Evolutionary conservation across 2,113 vertebrate genomes (phyloP).

Genomic region (Podarcis muralis): DNA sequence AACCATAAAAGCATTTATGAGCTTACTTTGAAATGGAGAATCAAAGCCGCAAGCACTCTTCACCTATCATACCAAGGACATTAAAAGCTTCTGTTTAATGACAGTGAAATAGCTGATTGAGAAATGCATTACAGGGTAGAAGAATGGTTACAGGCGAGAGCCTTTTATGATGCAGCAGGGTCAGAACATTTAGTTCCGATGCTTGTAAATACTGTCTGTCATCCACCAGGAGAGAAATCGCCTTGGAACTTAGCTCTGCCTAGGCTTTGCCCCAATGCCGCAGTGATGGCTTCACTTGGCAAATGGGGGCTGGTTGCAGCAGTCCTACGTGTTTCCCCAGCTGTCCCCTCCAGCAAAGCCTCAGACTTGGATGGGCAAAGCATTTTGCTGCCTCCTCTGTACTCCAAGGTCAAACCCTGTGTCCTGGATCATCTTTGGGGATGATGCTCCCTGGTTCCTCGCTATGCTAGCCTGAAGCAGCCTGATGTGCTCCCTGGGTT

Average conservation of each 20-base stretch:
- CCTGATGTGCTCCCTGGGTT: no score
- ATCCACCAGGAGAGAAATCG: neutral
- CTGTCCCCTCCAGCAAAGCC: neutral
- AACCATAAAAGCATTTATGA: slow-evolving; percentile 10
- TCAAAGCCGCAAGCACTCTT: slow-evolving; percentile 3
- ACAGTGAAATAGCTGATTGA: slow-evolving; percentile 20
- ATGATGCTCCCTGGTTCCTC: no score
- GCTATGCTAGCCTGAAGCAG: no score
- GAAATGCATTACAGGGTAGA: neutral
- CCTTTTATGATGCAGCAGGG: neutral
- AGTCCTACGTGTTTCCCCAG: neutral
- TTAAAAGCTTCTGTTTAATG: slow-evolving; percentile 33
- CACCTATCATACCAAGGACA: slow-evolving; percentile 18
- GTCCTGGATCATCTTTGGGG: no score
- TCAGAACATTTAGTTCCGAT: neutral
- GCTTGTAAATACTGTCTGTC: neutral
- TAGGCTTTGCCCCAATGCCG: neutral
- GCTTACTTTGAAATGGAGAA: slow-evolving; percentile 26
- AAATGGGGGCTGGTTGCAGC: neutral
- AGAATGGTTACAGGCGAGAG: neutral
- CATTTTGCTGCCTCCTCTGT: neutral
- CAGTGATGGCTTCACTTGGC: neutral
- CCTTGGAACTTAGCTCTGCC: neutral
- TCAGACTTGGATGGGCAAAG: neutral
- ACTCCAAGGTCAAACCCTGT: no score